Evolutionary conservation across 1,140 invertebrate genomes (phyloP).

Genomic region (Planococcus citri): DNA sequence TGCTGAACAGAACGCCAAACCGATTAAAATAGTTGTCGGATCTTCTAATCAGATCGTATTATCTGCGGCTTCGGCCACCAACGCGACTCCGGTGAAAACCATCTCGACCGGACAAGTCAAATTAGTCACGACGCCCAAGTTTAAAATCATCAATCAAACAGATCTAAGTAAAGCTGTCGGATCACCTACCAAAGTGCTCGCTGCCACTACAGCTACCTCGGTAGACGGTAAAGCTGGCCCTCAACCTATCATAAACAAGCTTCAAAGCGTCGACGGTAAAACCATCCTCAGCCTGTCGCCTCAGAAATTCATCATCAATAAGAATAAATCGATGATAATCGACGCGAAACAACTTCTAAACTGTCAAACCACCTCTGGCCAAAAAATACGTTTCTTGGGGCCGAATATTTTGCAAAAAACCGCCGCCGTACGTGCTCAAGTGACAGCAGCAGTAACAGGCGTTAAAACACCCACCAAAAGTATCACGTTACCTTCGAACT

Average conservation of each 20-base stretch:
- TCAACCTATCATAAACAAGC: not conserved
- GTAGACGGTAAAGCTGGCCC: not conserved
- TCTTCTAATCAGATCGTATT: no score
- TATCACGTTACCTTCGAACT: not conserved
- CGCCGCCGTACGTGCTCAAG: not conserved
- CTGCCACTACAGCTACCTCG: no score
- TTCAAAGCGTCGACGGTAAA: not conserved
- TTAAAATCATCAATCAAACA: not conserved
- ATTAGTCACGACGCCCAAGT: not conserved
- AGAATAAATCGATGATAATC: not conserved
- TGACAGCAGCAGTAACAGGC: no score
- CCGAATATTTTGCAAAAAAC: constrained; percentile 26
- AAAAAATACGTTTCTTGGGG: not conserved
- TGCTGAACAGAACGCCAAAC: no score
- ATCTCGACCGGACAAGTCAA: no score
- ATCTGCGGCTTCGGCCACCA: not conserved
- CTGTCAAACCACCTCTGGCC: not conserved
- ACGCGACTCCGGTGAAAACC: not conserved
- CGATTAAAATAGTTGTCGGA: no score
- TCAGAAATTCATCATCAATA: not conserved
- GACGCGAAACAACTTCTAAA: not conserved
- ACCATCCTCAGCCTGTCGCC: not conserved
- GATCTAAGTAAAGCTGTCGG: no score
- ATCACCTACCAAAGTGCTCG: not conserved
- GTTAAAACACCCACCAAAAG: constrained; percentile 9